These are phyloP conservation scores for Augochlora pura DNA, from an alignment of 1,140 invertebrate genomes.

Conservation along the genomic window DNA sequence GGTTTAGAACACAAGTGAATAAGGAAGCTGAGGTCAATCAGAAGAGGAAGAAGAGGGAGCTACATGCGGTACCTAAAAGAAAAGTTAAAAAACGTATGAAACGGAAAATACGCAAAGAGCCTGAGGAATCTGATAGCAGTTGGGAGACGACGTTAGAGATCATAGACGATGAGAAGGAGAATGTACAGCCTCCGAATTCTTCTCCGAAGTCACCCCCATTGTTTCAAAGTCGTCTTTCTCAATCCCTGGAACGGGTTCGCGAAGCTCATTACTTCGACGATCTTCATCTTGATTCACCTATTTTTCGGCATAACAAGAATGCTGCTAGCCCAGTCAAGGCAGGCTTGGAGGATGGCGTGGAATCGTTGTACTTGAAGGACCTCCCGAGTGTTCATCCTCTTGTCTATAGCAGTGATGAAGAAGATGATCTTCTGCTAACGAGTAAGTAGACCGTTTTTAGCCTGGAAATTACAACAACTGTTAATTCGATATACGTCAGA, in stretches of 20 bases:
- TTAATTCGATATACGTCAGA: too few relatives aligned
- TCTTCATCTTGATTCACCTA: neutral
- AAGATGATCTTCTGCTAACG: neutral
- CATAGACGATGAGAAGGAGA: neutral
- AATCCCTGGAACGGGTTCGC: slow-evolving; percentile 33
- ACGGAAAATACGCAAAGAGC: neutral
- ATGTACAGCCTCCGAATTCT: neutral
- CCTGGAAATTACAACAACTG: too few relatives aligned
- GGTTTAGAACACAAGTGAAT: too few relatives aligned
- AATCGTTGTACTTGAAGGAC: neutral
- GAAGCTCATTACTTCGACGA: neutral
- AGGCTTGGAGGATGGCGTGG: neutral
- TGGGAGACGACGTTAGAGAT: slow-evolving; percentile 1
- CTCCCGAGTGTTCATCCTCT: neutral
- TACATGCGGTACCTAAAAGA: too few relatives aligned
- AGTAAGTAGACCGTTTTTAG: too few relatives aligned
- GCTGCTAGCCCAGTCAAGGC: neutral
- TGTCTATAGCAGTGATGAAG: neutral
- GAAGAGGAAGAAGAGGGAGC: too few relatives aligned
- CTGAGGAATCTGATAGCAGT: neutral
- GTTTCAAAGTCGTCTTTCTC: neutral
- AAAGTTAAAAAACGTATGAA: neutral
- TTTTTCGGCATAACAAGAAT: neutral
- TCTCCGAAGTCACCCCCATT: neutral
- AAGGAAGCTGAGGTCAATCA: too few relatives aligned